Evolutionary conservation across 2,797 vertebrate genomes (phyloP).

Genomic region (Lerista edwardsae): DNA sequence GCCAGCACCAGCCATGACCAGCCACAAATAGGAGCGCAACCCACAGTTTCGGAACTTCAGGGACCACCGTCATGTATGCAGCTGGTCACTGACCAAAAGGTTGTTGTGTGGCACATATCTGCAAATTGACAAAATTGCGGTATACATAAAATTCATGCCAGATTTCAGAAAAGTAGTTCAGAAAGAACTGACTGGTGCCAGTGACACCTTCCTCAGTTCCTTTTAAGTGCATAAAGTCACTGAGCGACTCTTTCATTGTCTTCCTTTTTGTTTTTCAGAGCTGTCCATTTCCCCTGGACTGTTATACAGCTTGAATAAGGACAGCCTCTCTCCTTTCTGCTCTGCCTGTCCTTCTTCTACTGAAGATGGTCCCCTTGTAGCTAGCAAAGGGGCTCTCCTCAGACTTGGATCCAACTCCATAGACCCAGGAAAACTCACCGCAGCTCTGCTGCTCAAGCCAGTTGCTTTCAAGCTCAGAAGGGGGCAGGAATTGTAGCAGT

Average conservation of each 20-base stretch:
- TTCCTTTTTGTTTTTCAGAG: background rate
- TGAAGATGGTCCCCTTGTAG: background rate
- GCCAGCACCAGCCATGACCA: background rate
- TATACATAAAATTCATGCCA: constrained; percentile 15
- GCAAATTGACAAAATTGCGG: too few relatives aligned
- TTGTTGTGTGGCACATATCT: too few relatives aligned
- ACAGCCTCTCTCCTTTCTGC: background rate
- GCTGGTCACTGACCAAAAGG: too few relatives aligned
- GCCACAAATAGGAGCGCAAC: too few relatives aligned
- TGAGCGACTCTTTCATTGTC: background rate
- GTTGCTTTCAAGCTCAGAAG: too few relatives aligned
- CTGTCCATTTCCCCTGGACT: background rate
- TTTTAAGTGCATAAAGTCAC: background rate
- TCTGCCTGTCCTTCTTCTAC: background rate
- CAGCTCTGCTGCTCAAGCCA: too few relatives aligned
- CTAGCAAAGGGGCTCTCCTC: too few relatives aligned
- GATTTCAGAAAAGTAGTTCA: background rate
- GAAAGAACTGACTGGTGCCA: background rate
- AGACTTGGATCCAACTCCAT: too few relatives aligned
- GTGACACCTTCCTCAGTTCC: background rate
- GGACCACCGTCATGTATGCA: too few relatives aligned
- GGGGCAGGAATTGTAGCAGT: too few relatives aligned
- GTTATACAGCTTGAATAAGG: background rate
- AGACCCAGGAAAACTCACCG: too few relatives aligned
- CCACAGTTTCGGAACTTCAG: too few relatives aligned